Evolutionary conservation across 2,113 vertebrate genomes (phyloP).

Genomic region (Peromyscus polionotus): DNA sequence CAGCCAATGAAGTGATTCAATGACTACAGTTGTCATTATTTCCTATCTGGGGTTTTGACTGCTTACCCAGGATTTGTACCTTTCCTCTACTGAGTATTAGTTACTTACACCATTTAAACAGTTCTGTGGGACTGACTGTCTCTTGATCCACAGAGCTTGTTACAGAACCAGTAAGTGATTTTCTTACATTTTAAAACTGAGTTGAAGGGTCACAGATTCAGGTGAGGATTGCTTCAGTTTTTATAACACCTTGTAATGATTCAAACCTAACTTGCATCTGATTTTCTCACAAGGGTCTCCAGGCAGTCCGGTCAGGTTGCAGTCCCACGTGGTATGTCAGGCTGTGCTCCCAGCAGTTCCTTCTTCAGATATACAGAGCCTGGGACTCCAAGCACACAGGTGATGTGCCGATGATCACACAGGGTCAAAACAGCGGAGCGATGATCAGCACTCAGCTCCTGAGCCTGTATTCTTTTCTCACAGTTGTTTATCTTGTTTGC

Average conservation of each 20-base stretch:
- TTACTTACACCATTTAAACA: background rate
- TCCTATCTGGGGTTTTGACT: background rate
- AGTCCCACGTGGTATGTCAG: background rate
- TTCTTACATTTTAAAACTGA: background rate
- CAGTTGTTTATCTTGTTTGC: background rate
- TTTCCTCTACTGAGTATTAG: background rate
- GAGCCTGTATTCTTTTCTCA: background rate
- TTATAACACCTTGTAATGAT: background rate
- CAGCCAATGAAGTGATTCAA: background rate
- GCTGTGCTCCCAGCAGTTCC: background rate
- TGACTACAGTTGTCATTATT: background rate
- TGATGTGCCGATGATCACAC: background rate
- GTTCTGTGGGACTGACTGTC: background rate
- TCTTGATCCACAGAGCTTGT: background rate
- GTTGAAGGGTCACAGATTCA: background rate
- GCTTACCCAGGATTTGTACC: background rate
- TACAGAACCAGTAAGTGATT: background rate
- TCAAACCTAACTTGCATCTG: background rate
- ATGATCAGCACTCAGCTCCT: background rate
- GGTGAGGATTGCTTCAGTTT: background rate
- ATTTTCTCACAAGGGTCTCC: background rate
- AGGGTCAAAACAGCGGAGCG: background rate
- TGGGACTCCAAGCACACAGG: background rate
- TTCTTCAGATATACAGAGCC: background rate
- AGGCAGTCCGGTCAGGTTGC: background rate